These are phyloP conservation scores for Florisuga fusca DNA, from an alignment of 2,797 vertebrate genomes.

Conservation along the genomic window DNA sequence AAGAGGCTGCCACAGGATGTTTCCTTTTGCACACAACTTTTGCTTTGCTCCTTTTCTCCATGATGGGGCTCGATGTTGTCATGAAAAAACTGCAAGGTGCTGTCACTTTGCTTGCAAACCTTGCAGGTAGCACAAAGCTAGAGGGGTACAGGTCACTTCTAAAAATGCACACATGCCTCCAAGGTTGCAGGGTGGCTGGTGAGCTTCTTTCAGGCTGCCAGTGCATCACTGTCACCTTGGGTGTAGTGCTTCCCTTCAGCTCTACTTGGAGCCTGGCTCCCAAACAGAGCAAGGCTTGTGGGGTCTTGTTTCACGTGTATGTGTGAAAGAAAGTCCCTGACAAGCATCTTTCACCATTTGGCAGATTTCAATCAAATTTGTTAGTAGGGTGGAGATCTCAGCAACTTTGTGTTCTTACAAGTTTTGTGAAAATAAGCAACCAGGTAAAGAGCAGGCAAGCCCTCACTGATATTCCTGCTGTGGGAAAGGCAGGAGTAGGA, in stretches of 20 bases:
- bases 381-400: slow-evolving; percentile 11
- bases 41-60: background rate
- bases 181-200: background rate
- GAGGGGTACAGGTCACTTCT: background rate
- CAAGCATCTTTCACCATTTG: background rate
- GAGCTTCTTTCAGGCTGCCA: background rate
- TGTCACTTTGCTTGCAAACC: background rate
- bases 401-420: background rate
- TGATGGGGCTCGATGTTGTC: background rate
- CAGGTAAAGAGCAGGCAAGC: slow-evolving; percentile 10
- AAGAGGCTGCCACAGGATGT: background rate
- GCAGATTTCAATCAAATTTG: slow-evolving; percentile 15
- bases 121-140: background rate
- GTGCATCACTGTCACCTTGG: background rate
- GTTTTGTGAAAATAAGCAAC: slow-evolving; percentile 35
- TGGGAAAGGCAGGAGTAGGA: background rate
- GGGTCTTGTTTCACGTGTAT: background rate
- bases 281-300: background rate
- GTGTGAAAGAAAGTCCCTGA: background rate
- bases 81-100: background rate
- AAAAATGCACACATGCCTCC: rapidly evolving
- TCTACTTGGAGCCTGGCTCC: background rate
- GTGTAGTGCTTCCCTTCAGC: background rate
- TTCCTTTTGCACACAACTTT: background rate
- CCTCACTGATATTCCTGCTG: background rate